A percentile compares a stretch with the other conserved stretches of the same genome.
Evolutionary conservation across 2,888 invertebrate genomes (phyloP).

Genomic region (Hanleya hanleyi): DNA sequence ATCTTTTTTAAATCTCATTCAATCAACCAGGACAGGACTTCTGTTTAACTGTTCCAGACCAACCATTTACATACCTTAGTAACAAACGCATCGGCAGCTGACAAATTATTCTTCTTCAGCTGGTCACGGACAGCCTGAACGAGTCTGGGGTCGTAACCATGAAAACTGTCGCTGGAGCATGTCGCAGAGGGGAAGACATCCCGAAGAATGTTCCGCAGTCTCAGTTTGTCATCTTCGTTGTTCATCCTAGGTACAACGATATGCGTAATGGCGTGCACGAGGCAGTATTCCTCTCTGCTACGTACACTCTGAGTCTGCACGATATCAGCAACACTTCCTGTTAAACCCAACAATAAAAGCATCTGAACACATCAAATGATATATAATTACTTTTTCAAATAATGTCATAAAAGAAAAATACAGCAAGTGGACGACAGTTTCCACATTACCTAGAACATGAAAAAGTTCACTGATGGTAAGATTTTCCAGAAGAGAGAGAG

Average conservation of each 20-base stretch:
- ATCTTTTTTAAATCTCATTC: too few relatives aligned
- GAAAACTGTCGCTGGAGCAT: slow-evolving; percentile 38
- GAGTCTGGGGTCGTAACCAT: slow-evolving; percentile 50
- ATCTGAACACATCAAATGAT: too few relatives aligned
- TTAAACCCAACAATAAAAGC: too few relatives aligned
- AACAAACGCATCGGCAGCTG: slow-evolving; percentile 52
- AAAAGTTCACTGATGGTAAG: too few relatives aligned
- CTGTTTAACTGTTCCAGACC: too few relatives aligned
- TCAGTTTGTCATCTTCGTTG: slow-evolving; percentile 48
- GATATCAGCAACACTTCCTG: too few relatives aligned
- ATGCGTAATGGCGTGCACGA: slow-evolving; percentile 58
- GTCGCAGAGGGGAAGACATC: slow-evolving; percentile 64
- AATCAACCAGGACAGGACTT: too few relatives aligned
- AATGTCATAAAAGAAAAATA: too few relatives aligned
- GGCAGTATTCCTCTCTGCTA: slow-evolving; percentile 56
- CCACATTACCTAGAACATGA: too few relatives aligned
- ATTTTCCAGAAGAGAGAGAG: too few relatives aligned
- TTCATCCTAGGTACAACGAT: slow-evolving; percentile 51
- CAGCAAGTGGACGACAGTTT: too few relatives aligned
- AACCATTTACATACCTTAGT: slow-evolving; percentile 62
- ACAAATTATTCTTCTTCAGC: slow-evolving; percentile 62
- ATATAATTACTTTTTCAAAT: too few relatives aligned
- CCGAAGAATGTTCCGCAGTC: slow-evolving; percentile 51
- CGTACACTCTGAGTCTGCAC: background rate
- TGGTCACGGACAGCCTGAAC: slow-evolving; percentile 62